Evolutionary conservation across 2,888 invertebrate species (phyloP), one percentile per base, ranked within the genome.

Genomic region (Eumacrocentrus americanus): DNA sequence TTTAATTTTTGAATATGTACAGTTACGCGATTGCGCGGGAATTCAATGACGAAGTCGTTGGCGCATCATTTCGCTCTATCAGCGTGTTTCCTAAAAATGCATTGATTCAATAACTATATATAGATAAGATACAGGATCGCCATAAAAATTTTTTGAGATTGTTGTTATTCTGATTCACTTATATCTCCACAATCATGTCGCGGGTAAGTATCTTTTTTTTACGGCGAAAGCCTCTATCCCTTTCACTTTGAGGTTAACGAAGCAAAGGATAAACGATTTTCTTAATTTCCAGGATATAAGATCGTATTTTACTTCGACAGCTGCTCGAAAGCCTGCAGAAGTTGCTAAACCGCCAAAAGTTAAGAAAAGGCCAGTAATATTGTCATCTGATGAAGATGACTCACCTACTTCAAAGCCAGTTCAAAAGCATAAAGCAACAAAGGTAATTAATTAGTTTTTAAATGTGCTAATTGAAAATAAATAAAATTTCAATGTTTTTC

Each of bases 211-310:
- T 38, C n/a, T n/a, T n/a, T n/a, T n/a, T n/a, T n/a, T n/a, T n/a
- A n/a, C n/a, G n/a, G n/a, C n/a, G n/a, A n/a, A n/a, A n/a, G n/a
- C n/a, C n/a, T n/a, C n/a, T n/a, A n/a, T n/a, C n/a, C n/a, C n/a
- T 23, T 23, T 44, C 12, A 23, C 12, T n/a, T 22, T n/a, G 12
- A 47, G 47, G 25, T 47, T 47, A 12, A 47, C 7, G 6, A 6
- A 22, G 12, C 12, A 2, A 0, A 20, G 11, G 11, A 1, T 9
- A 20, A 7, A 46, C 1, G 23, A 4, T 11, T 20, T 46, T 11
- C 22, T 44, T 9, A 38, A 3, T 12, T 82, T 81, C 38, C 69
- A 89, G 88, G 89, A 89, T 79, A 89, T 89, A 61, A 82, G 89
- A 72, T 85, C 85, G 46, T 89, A 82, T 75, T 88, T 89, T 68